Evolutionary conservation across 2,888 invertebrate genomes (phyloP), one percentile per base, ranked within the genome.

Genomic region (Diaprepes abbreviatus): DNA sequence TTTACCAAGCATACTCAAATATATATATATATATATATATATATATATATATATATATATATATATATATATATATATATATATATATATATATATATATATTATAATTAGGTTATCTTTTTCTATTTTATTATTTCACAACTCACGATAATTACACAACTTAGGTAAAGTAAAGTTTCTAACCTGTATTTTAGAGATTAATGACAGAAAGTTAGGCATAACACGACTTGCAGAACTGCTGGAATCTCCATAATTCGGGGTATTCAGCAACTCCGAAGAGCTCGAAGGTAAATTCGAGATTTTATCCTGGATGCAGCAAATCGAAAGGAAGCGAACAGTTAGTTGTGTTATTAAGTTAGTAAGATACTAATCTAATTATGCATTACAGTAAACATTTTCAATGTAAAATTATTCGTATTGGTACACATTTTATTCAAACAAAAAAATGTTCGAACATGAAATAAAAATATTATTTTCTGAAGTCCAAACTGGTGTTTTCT

Each of bases 151-250:
- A 17, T 38, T 36, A 50, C 58, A 66, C n/a, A 66, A 50, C 48
- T 66, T 58, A 50, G 19, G 40, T n/a, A n/a, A 65, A 40, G 52
- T 66, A 66, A 66, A 66, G 59, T 62, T 45, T 73, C 90, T 91
- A 89, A 92, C 92, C 91, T 92, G 91, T 80, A 92, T 84, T 81
- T 89, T 90, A 79, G 88, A 88, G 80, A 92, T 87, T 78, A 92
- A 86, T 81, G 88, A 88, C 83, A 89, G 89, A 82, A 92, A 89
- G 83, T 91, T 90, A 75, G 92, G 92, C 86, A 91, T 84, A 74
- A 86, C 83, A 71, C 88, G 85, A 72, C 86, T 84, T 57, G 86
- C 88, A 12, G 88, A 87, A 79, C 86, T 87, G 64, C 86, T 79
- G 54, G 84, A 83, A 67, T 80, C 85, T 79, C 81, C 86, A 78